Evolutionary conservation across 2,888 invertebrate species (phyloP).

Genomic region (Pseudanteris insignis): DNA sequence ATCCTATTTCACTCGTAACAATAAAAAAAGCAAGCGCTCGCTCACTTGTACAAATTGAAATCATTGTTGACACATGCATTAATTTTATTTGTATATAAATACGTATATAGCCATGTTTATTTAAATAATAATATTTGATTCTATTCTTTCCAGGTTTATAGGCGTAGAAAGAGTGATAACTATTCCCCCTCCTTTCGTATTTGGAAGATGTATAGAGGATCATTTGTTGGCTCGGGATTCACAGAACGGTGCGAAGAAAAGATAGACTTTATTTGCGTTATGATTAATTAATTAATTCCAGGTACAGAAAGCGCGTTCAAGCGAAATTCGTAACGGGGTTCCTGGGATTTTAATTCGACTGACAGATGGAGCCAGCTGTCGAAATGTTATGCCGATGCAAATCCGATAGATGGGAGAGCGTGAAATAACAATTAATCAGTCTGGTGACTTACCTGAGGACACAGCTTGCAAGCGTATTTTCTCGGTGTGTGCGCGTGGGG

Average conservation of each 20-base stretch:
- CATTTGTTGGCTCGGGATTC: background rate
- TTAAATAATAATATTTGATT: too few relatives aligned
- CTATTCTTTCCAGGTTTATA: constrained; percentile 2
- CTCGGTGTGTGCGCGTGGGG: constrained; percentile 69
- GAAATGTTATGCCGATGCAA: constrained; percentile 2
- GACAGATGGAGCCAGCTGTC: constrained; percentile 18
- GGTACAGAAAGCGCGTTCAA: constrained; percentile 4
- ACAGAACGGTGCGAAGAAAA: background rate
- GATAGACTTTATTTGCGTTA: constrained; percentile 8
- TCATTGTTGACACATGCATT: too few relatives aligned
- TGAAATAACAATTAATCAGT: background rate
- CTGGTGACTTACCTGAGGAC: constrained; percentile 83
- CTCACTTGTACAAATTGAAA: too few relatives aligned
- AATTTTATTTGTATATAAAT: too few relatives aligned
- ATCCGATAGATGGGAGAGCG: constrained; percentile 8
- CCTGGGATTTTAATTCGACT: constrained; percentile 7
- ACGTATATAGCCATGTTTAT: too few relatives aligned
- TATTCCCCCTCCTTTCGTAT: background rate
- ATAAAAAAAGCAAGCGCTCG: too few relatives aligned
- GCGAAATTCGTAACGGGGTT: constrained; percentile 11
- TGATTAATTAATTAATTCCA: constrained; percentile 25
- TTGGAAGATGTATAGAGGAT: too few relatives aligned
- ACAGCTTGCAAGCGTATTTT: constrained; percentile 97
- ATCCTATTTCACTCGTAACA: too few relatives aligned
- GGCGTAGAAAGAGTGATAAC: constrained; percentile 5